Percentiles rank a stretch among this genome's conserved stretches.
phyloP scores from a whole-genome alignment of 2,113 vertebrate genomes.

The Arothron firmamentum region DNA sequence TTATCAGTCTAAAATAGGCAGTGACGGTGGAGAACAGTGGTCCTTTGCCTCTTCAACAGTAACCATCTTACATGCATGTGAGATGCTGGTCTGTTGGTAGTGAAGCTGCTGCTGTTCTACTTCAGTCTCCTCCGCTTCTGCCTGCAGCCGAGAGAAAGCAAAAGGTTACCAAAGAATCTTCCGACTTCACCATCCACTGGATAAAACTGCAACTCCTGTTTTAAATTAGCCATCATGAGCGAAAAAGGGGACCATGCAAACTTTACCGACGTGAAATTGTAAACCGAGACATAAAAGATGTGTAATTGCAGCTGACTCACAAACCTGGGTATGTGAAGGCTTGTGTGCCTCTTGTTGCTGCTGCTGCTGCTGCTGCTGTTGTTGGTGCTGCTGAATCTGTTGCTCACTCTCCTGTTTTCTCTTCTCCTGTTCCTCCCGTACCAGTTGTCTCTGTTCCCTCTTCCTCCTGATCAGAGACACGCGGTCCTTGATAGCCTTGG shows the following conservation, averaged over 20 bases:
- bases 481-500: slow-evolving; percentile 97
- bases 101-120: slow-evolving; percentile 86
- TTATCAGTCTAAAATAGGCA: background rate
- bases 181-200: background rate
- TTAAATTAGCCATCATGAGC: background rate
- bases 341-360: slow-evolving; percentile 44
- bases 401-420: slow-evolving; percentile 78
- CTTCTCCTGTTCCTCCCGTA: slow-evolving; percentile 91
- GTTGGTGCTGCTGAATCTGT: slow-evolving; percentile 9
- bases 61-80: slow-evolving; percentile 81
- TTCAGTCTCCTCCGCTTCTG: slow-evolving; percentile 87
- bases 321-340: slow-evolving; percentile 50
- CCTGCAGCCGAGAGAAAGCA: slow-evolving; percentile 65
- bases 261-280: no score
- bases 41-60: background rate
- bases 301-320: slow-evolving; percentile 5
- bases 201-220: background rate
- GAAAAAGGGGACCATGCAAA: background rate
- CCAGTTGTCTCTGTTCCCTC: slow-evolving; percentile 90
- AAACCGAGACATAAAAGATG: background rate
- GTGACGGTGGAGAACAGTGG: background rate
- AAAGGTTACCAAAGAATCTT: background rate
- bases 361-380: slow-evolving; percentile 37
- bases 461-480: slow-evolving; percentile 95
- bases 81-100: slow-evolving; percentile 81